Base-by-base conservation (phyloP, 2,113 vertebrate genomes). In the Bucco capensis region DNA sequence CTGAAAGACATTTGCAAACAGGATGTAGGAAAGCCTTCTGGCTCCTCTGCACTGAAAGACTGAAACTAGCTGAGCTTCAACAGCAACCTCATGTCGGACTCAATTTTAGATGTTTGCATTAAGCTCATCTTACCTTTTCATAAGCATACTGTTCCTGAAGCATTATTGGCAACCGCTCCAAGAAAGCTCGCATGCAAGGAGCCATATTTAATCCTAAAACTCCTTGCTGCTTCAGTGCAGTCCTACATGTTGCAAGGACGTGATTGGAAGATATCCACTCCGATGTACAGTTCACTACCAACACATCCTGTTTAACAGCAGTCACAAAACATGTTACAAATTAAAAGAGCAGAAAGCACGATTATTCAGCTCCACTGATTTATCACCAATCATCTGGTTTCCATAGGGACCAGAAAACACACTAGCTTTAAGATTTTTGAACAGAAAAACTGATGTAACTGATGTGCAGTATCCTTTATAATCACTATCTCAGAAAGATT, bases 141-240 rank as follows among this genome's bases (percentile, higher is more conserved):
- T 99, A 99, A 6, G 98, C 96, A 19, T 99, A 99, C 96, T 99
- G 99, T 65, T 99, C 99, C 98, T 99, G 99, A 94, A 99, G 98
- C 98, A 99, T 99, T 61, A 99, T 75, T 2, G 99, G 99, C 66
- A 99, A 97, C 35, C 99, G 96, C 96, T 99, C 99, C 91, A 99
- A 96, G 97, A 99, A 99, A 1, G 99, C 98, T 58, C 98, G 98
- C 99, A 99, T 99, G 96, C 99, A 99, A 3, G 99, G 99, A 7
- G 99, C 99, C 98, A 98, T 98, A 96, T 98, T 99, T 62, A 99
- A 93, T 60, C 99, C 99, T 33, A 98, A 91, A 42, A 99, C 97
- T 7, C 99, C 99, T 93, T 99, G 99, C n/a, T 98, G 98, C 86
- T 98, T 99, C 95, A 99, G 96, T 3, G 99, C 98, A 1, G 97